These are phyloP conservation scores for Acanthoscelides obtectus DNA, from an alignment of 2,888 invertebrate species.

Conservation along the genomic window DNA sequence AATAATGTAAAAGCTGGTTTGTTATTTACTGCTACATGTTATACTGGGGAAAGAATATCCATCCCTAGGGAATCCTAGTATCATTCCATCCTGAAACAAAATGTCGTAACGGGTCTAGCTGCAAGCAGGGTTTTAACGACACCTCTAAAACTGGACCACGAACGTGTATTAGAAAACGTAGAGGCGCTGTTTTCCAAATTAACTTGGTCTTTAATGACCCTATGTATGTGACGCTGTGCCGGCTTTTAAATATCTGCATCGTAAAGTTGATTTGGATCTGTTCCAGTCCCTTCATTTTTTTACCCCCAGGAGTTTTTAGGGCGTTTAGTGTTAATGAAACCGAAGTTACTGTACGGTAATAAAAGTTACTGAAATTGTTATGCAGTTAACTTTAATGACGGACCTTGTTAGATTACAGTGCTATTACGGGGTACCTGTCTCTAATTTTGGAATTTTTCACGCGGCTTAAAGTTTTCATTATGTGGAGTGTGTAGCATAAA, in stretches of 20 bases:
- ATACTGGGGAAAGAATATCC: background rate
- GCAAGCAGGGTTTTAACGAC: background rate
- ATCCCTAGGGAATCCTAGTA: background rate
- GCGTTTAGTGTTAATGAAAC: conserved; percentile 26
- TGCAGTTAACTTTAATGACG: background rate
- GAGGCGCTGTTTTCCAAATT: background rate
- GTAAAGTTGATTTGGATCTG: conserved; percentile 28
- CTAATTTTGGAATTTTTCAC: background rate
- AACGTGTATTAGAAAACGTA: background rate
- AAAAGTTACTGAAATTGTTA: conserved; percentile 15
- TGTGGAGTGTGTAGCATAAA: background rate
- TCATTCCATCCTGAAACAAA: background rate
- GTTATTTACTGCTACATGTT: background rate
- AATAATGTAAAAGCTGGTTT: no score
- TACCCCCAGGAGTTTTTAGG: conserved; percentile 25
- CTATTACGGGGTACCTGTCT: background rate
- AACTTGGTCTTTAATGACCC: background rate
- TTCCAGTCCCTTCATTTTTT: conserved; percentile 25
- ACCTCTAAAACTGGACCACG: background rate
- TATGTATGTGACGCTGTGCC: conserved; percentile 19
- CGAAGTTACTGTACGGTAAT: conserved; percentile 22
- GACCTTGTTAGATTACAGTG: background rate
- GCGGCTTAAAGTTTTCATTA: background rate
- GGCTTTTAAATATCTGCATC: conserved; percentile 18
- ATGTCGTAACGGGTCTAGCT: background rate